Conservation (phyloP, 2,888 invertebrate genomes). For the Macrophya alboannulata region DNA sequence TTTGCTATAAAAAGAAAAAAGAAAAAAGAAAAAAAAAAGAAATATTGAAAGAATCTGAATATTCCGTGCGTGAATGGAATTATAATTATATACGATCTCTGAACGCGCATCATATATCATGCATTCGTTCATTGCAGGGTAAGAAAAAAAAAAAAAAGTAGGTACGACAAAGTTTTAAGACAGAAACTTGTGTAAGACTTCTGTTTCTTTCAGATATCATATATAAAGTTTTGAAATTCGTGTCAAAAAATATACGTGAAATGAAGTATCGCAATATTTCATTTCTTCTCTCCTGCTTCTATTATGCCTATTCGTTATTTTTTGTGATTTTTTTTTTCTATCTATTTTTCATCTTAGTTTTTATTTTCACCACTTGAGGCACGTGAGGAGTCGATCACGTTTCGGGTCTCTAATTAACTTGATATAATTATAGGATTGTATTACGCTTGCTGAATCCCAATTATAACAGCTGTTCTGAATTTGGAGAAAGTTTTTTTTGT, state of each 20-base stretch:
- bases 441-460: slow-evolving; percentile 31
- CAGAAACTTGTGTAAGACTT: slow-evolving; percentile 8
- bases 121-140: neutral
- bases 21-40: neutral
- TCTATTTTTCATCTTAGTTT: neutral
- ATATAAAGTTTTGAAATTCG: slow-evolving; percentile 11
- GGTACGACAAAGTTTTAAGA: neutral
- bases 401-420: neutral
- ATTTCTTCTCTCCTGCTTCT: neutral
- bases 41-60: slow-evolving; percentile 46
- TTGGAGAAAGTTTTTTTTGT: neutral
- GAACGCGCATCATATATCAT: neutral
- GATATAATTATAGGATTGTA: neutral
- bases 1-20: neutral
- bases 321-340: neutral
- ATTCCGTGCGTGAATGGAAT: slow-evolving; percentile 30
- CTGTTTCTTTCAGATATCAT: neutral
- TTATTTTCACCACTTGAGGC: neutral
- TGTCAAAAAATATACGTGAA: slow-evolving; percentile 25
- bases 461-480: slow-evolving; percentile 27
- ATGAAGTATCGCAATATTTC: slow-evolving; percentile 14
- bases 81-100: slow-evolving; percentile 9
- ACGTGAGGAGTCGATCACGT: neutral
- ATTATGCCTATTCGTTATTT: neutral
- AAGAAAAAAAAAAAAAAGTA: slow-evolving; percentile 3